Percentiles rank a stretch among this genome's conserved stretches.
These are phyloP conservation scores for Calliopum simillimum DNA, from an alignment of 2,888 invertebrate species.

Conservation along the genomic window DNA sequence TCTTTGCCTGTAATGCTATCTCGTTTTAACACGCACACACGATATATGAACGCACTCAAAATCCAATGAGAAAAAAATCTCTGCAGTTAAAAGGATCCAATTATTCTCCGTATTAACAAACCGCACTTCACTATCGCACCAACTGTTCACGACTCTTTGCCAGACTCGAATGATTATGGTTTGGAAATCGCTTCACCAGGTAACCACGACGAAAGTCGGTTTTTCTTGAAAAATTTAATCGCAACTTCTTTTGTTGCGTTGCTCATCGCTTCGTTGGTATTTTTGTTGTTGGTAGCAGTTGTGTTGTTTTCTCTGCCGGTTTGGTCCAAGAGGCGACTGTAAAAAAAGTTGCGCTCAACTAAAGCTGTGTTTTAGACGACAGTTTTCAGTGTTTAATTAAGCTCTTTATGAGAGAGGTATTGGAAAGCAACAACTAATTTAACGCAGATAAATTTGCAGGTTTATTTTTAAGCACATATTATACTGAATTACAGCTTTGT, in stretches of 20 bases:
- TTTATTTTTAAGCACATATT: no score
- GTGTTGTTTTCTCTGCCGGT: no score
- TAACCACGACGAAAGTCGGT: conserved; percentile 21
- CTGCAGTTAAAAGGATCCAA: conserved; percentile 24
- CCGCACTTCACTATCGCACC: background rate
- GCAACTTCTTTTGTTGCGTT: background rate
- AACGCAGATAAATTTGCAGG: no score
- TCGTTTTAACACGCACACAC: conserved; percentile 15
- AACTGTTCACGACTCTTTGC: conserved; percentile 19
- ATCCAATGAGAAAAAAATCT: conserved; percentile 12
- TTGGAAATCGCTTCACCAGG: conserved; percentile 17
- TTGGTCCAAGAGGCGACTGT: no score
- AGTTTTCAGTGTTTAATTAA: no score
- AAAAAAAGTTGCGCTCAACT: no score
- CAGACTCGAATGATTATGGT: conserved; percentile 26
- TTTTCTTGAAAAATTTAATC: background rate
- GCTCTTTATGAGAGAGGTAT: no score
- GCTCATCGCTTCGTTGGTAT: background rate
- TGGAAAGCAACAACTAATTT: no score
- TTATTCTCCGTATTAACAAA: background rate
- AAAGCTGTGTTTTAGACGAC: no score
- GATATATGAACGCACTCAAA: background rate
- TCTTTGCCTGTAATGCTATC: background rate
- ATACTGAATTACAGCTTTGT: no score
- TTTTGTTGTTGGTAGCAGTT: background rate